phyloP scores from a whole-genome alignment of 2,888 invertebrate species.

The Drosophila percnosoma region DNA sequence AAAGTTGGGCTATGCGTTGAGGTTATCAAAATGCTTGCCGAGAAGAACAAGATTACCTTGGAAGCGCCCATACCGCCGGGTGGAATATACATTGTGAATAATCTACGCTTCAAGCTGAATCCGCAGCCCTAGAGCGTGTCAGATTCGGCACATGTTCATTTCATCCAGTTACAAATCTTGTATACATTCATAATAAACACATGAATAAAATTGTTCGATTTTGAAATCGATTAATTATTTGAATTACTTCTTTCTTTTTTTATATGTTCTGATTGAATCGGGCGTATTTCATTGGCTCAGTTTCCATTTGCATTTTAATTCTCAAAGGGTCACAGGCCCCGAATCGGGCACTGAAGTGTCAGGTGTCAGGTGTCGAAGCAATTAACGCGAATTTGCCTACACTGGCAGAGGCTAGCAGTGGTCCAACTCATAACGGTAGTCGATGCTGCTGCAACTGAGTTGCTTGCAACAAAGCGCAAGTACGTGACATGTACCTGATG shows the following conservation, averaged over 20 bases:
- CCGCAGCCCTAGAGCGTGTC: accelerated
- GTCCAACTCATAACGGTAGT: slow-evolving; percentile 26
- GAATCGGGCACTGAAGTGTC: slow-evolving; percentile 45
- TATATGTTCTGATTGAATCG: neutral
- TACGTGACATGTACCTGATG: slow-evolving; percentile 42
- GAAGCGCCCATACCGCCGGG: too few relatives aligned
- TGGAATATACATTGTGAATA: too few relatives aligned
- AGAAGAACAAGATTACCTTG: too few relatives aligned
- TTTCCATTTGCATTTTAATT: slow-evolving; percentile 6
- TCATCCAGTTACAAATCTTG: neutral
- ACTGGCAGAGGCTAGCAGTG: slow-evolving; percentile 18
- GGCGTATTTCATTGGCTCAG: neutral
- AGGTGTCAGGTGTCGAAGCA: slow-evolving; percentile 59
- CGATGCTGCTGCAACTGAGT: slow-evolving; percentile 34
- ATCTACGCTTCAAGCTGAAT: neutral
- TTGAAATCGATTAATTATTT: neutral
- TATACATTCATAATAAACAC: neutral
- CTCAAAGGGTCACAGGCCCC: slow-evolving; percentile 41
- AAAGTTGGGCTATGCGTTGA: too few relatives aligned
- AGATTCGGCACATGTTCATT: neutral
- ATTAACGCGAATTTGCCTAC: slow-evolving; percentile 72
- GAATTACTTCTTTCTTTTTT: neutral
- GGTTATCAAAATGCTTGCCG: too few relatives aligned
- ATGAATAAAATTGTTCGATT: too few relatives aligned
- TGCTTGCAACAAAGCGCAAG: slow-evolving; percentile 42